Evolutionary conservation across 1,140 invertebrate species (phyloP).

Genomic region (Drosophila carrolli): DNA sequence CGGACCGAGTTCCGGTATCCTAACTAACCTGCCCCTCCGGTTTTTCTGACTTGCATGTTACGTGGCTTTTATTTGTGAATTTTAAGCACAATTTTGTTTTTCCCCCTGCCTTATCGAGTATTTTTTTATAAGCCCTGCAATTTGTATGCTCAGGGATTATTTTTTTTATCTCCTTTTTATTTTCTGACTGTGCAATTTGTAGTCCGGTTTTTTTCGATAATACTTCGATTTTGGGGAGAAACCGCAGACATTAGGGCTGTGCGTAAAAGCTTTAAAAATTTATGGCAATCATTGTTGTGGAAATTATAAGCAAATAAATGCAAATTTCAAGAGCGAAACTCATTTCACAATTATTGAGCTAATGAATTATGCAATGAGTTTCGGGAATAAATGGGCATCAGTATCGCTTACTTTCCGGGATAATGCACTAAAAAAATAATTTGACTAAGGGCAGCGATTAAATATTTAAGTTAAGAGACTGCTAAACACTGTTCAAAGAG

Average conservation of each 20-base stretch:
- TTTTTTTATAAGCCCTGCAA: slow-evolving; percentile 44
- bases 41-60: slow-evolving; percentile 34
- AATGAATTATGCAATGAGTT: slow-evolving; percentile 47
- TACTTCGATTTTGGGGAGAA: slow-evolving; percentile 35
- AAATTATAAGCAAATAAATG: slow-evolving; percentile 52
- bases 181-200: slow-evolving; percentile 52
- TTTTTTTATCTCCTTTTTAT: slow-evolving; percentile 22
- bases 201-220: slow-evolving; percentile 21
- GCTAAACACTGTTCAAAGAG: no score
- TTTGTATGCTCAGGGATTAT: slow-evolving; percentile 52
- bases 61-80: slow-evolving; percentile 53
- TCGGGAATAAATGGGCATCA: slow-evolving; percentile 39
- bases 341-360: slow-evolving; percentile 39
- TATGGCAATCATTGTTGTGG: slow-evolving; percentile 26
- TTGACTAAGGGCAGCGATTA: no score
- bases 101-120: slow-evolving; percentile 1
- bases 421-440: slow-evolving; percentile 7
- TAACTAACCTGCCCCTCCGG: slow-evolving; percentile 33
- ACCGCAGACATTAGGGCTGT: slow-evolving; percentile 49
- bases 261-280: slow-evolving; percentile 46
- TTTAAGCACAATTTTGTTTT: slow-evolving; percentile 54
- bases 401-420: slow-evolving; percentile 25
- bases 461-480: no score
- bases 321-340: slow-evolving; percentile 35
- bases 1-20: slow-evolving; percentile 14